Evolutionary conservation across 2,888 invertebrate genomes (phyloP), one percentile per base, ranked within the genome.

Genomic region (Helleia helle): DNA sequence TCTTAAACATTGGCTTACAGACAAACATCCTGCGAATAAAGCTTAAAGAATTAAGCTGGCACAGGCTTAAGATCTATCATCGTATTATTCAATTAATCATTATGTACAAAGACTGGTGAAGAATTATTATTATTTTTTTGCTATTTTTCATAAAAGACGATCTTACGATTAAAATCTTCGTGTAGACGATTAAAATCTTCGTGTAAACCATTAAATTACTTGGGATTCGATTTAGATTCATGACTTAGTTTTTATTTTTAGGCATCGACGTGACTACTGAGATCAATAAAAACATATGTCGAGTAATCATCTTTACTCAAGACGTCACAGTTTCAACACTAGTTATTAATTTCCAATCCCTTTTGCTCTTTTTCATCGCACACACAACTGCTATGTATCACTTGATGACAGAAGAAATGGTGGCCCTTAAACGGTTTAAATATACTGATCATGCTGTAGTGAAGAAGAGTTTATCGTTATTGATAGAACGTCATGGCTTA

Each of bases 331-430:
- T 39, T 4, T 22, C 25, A 3, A 24, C 18, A 4, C 14, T 31
- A 4, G 24, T 39, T 0, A 28, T 40, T 11, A 31, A 31, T 26
- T 40, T 31, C 12, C 40, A 40, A 18, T 17, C 15, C 2, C 17
- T 40, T 12, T 26, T 40, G 3, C n/a, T 40, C 1, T 40, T 40
- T 14, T 26, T 31, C 2, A 26, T 40, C 24, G 31, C 25, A 6
- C 40, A 40, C 26, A 31, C 40, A 3, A 17, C 40, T 14, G 17
- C 17, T 4, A 40, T 40, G 40, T 40, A 31, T 17, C 14, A 24
- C 11, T 6, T 40, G 13, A 11, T 40, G 11, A 14, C 31, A 1
- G 40, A 40, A 1, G 40, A 40, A 17, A 40, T 31, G n/a, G 14
- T 26, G 5, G 5, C 12, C 3, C n/a, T 40, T 1, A 14, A 40